These are phyloP conservation scores for Eueides isabella DNA, from an alignment of 1,140 invertebrate genomes.

Conservation along the genomic window DNA sequence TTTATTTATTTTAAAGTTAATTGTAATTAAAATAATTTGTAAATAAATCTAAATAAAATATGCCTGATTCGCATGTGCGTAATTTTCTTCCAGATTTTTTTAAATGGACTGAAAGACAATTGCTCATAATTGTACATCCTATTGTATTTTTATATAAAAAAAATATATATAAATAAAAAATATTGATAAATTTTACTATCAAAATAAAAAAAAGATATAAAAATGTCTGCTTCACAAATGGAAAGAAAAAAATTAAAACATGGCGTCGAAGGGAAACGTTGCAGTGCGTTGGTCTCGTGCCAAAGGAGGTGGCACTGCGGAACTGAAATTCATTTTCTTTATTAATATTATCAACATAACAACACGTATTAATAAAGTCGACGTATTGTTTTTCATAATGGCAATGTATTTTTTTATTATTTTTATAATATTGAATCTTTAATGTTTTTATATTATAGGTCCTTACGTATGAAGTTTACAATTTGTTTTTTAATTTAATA, in stretches of 20 bases:
- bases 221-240: conserved; percentile 22
- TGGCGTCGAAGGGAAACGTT: conserved; percentile 34
- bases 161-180: background rate
- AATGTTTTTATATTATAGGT: too few relatives aligned
- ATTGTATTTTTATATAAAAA: background rate
- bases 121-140: background rate
- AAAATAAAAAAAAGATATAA: background rate
- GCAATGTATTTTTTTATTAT: background rate
- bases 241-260: conserved; percentile 25
- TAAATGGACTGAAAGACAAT: background rate
- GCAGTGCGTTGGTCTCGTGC: conserved; percentile 42
- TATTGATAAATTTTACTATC: background rate
- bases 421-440: too few relatives aligned
- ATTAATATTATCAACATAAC: conserved; percentile 49
- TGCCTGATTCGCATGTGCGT: too few relatives aligned
- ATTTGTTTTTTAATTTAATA: too few relatives aligned
- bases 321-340: conserved; percentile 47
- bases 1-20: too few relatives aligned
- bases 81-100: too few relatives aligned
- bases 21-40: too few relatives aligned
- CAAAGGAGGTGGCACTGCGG: conserved; percentile 44
- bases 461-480: too few relatives aligned
- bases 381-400: background rate
- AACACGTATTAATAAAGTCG: background rate
- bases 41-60: too few relatives aligned